Base-by-base conservation (phyloP, 2,113 vertebrate species). In the Eidolon helvum region DNA sequence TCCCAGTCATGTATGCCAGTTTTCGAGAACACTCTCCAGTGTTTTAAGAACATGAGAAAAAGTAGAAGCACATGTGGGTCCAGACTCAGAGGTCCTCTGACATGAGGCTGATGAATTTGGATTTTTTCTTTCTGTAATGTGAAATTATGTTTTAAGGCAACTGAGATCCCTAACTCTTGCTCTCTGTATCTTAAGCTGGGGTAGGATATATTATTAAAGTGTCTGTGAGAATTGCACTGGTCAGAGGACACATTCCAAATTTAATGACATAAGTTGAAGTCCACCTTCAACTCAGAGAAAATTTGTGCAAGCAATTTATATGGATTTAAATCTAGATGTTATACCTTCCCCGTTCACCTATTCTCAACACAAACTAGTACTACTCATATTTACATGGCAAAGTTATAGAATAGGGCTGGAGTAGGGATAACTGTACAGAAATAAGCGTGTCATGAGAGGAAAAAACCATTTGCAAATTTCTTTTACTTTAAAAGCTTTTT, bases 221-320 rank as follows among this genome's bases (percentile, higher is more conserved):
- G 24, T 90, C 69, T 77, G 15, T 30, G 5, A 75, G 48, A 22
- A 28, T 40, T 57, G 7, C 26, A 57, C 4, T 59, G 43, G 48
- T 90, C 75, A 96, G 74, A 95, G 57, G 53, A 80, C 26, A 84
- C 15, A 35, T 33, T 2, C 19, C 21, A 66, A 82, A 40, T 19
- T 85, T 82, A 79, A 95, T 68, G 33, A 4, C 45, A 26, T 87
- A 55, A 87, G 28, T 87, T 84, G 45, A n/a, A 21, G 11, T 69
- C 28, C 28, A 77, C 3, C 33, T 83, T 93, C 69, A 84, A 38
- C 4, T 92, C 30, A 45, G 14, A 71, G 24, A 33, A 83, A 71
- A 11, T 77, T 72, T 93, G 3, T 9, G 10, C 28, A 63, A 59
- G n/a, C 30, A 94, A 7, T 0, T 57, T 77, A 21, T 30, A 45